Conservation (phyloP, 1,140 invertebrate genomes). For the Panulirus ornatus region DNA sequence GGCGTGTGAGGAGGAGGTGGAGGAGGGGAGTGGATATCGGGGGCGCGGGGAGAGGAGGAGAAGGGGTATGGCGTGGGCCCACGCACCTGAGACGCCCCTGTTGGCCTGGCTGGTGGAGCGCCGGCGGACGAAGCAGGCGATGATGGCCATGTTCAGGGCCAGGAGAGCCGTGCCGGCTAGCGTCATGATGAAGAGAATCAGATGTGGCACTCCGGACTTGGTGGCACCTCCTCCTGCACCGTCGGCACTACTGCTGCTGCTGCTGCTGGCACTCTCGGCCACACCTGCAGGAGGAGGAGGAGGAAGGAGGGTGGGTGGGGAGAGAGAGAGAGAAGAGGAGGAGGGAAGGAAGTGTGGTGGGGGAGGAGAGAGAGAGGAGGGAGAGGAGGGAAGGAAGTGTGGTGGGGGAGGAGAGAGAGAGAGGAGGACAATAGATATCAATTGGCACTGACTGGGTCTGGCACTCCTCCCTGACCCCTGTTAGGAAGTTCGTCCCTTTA, state of each 20-base stretch:
- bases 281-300: slow-evolving; percentile 1
- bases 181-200: slow-evolving; percentile 64
- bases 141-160: slow-evolving; percentile 66
- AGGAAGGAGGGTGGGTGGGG: not conserved
- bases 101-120: slow-evolving; percentile 30
- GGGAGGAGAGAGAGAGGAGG: not conserved
- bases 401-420: not conserved
- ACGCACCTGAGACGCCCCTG: slow-evolving; percentile 59
- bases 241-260: slow-evolving; percentile 20
- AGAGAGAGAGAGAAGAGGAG: not conserved
- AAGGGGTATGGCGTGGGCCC: not conserved
- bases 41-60: too few relatives aligned
- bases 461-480: too few relatives aligned
- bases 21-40: too few relatives aligned
- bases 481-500: too few relatives aligned
- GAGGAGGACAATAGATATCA: too few relatives aligned
- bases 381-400: not conserved
- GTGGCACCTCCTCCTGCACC: not conserved
- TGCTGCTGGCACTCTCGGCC: slow-evolving; percentile 44
- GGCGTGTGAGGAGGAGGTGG: too few relatives aligned
- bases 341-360: not conserved
- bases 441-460: too few relatives aligned
- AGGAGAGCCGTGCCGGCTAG: slow-evolving; percentile 59
- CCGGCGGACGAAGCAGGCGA: slow-evolving; percentile 61
- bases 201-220: slow-evolving; percentile 42